A percentile compares a stretch with the other conserved stretches of the same genome.
Conservation (phyloP, 2,113 vertebrate genomes). For the Acanthisitta chloris region DNA sequence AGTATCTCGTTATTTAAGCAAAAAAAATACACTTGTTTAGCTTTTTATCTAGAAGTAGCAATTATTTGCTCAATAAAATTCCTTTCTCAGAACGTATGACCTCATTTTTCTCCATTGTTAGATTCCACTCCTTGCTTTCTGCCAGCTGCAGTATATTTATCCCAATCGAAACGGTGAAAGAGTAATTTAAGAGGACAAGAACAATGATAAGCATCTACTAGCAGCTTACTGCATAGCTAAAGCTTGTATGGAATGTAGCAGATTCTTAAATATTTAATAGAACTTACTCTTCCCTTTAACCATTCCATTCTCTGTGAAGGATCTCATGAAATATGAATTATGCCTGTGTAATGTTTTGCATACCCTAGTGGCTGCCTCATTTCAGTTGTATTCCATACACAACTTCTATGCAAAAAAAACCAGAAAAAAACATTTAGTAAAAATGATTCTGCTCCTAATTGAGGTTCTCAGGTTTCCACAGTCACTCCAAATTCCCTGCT, state of each 20-base stretch:
- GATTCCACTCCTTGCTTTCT: background rate
- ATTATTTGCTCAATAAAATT: background rate
- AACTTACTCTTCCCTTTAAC: background rate
- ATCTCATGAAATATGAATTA: conserved; percentile 31
- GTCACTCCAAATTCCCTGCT: background rate
- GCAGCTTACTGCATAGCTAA: background rate
- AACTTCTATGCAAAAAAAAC: background rate
- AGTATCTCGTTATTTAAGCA: background rate
- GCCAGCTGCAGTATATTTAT: background rate
- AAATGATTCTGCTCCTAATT: background rate
- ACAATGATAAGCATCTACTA: background rate
- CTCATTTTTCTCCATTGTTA: background rate
- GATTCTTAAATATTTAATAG: conserved; percentile 26
- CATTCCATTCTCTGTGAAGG: background rate
- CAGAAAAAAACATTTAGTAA: background rate
- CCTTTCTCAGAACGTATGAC: background rate
- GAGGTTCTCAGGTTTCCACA: background rate
- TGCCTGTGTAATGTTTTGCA: background rate
- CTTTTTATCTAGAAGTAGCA: background rate
- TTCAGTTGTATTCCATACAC: background rate
- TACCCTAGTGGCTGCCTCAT: background rate
- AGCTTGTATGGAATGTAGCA: background rate
- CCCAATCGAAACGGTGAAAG: background rate
- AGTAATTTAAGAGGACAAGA: background rate
- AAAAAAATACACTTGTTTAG: background rate